Percentiles rank a stretch among this genome's conserved stretches.
Conservation (phyloP, 2,797 vertebrate species). For the Sebastes dallii region DNA sequence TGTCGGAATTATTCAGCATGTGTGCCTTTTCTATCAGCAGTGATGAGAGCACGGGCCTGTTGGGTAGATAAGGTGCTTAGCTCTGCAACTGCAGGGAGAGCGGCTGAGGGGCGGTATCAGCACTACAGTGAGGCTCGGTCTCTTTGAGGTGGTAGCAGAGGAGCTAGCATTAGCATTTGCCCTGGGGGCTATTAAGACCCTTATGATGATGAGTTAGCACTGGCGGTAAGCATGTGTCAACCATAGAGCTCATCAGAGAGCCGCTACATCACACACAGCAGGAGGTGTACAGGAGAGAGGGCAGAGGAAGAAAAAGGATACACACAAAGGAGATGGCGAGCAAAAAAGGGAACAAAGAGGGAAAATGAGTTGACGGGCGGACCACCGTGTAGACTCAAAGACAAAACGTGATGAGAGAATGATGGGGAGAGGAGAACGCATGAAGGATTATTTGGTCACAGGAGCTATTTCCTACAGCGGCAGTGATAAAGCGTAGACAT, state of each 20-base stretch:
- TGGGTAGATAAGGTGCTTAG: conserved; percentile 61
- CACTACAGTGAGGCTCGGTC: conserved; percentile 1
- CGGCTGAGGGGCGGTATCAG: conserved; percentile 41
- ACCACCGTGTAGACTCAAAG: conserved; percentile 27
- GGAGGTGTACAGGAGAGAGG: conserved; percentile 16
- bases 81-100: conserved; percentile 28
- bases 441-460: conserved; percentile 53
- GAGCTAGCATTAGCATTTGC: conserved; percentile 66
- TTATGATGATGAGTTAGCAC: conserved; percentile 66
- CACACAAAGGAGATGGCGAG: conserved; percentile 16
- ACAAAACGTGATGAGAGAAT: conserved; percentile 40
- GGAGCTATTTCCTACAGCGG: conserved; percentile 53
- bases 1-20: conserved; percentile 46
- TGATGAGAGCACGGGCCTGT: conserved; percentile 33
- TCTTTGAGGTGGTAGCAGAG: conserved; percentile 46
- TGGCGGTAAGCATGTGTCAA: conserved; percentile 50
- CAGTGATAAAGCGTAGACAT: conserved; percentile 62
- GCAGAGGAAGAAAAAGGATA: neutral
- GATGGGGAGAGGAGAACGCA: conserved; percentile 39
- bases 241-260: conserved; percentile 59
- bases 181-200: conserved; percentile 61
- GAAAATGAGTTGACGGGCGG: conserved; percentile 32
- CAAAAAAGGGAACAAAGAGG: conserved; percentile 28
- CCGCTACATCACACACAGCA: conserved; percentile 36
- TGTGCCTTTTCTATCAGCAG: conserved; percentile 22